Evolutionary conservation across 1,140 invertebrate genomes (phyloP).

Genomic region (Melanaphis sacchari): DNA sequence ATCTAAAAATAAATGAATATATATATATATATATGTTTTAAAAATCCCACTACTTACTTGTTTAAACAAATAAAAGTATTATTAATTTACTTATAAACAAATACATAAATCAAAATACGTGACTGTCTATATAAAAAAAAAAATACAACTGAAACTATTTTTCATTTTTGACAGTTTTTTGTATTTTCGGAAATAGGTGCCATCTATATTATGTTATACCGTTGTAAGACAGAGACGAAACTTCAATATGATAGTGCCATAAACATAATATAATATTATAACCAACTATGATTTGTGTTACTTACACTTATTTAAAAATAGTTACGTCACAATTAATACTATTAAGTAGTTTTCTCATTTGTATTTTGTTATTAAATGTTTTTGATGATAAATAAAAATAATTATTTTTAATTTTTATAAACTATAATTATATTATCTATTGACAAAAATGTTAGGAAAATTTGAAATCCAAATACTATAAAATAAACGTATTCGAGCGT

Average conservation of each 20-base stretch:
- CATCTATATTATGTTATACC: too few relatives aligned
- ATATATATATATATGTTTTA: too few relatives aligned
- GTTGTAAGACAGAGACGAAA: too few relatives aligned
- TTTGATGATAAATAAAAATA: background rate
- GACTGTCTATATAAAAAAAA: background rate
- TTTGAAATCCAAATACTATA: background rate
- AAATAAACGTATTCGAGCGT: background rate
- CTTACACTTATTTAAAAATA: background rate
- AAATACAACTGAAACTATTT: background rate
- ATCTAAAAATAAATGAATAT: background rate
- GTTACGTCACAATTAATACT: background rate
- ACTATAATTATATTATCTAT: background rate
- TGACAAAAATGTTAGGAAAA: background rate
- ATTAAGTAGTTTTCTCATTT: background rate
- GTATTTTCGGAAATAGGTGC: background rate
- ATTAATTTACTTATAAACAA: background rate
- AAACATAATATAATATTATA: background rate
- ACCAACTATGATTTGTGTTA: too few relatives aligned
- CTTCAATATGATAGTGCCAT: too few relatives aligned
- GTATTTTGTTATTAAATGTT: background rate
- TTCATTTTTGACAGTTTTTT: background rate
- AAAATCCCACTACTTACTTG: background rate
- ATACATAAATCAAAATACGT: background rate
- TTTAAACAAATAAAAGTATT: background rate
- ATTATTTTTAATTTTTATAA: background rate